A percentile compares a stretch with the other conserved stretches of the same genome.
Conservation (phyloP, 2,888 invertebrate species). For the Liopterus haemorrhoidalis region DNA sequence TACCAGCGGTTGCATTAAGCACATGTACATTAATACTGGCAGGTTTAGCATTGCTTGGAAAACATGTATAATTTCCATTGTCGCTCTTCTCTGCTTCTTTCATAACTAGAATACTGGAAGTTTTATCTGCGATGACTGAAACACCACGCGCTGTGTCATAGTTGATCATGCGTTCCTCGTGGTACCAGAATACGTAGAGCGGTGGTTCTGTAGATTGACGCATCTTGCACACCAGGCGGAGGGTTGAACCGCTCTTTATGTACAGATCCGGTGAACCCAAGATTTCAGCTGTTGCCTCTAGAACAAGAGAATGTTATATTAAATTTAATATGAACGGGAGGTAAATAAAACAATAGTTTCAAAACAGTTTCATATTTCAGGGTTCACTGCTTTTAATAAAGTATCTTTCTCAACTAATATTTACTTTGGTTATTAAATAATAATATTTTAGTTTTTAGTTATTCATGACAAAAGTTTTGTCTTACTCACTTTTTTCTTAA, state of each 20-base stretch:
- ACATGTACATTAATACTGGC: conserved; percentile 65
- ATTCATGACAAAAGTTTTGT: no score
- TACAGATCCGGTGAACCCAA: conserved; percentile 56
- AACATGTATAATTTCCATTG: conserved; percentile 67
- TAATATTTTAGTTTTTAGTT: no score
- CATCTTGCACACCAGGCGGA: conserved; percentile 54
- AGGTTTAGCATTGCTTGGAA: conserved; percentile 59
- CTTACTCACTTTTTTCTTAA: no score
- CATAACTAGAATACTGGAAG: conserved; percentile 62
- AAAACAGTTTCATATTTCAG: no score
- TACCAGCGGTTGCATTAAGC: conserved; percentile 55
- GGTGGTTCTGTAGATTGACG: conserved; percentile 54
- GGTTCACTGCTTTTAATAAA: no score
- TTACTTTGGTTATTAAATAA: no score
- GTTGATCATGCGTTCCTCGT: conserved; percentile 57
- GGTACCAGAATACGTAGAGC: conserved; percentile 57
- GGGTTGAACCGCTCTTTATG: conserved; percentile 53
- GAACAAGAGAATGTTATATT: conserved; percentile 36
- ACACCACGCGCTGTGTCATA: conserved; percentile 53
- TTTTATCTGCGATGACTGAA: conserved; percentile 50
- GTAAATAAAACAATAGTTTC: no score
- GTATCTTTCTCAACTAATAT: no score
- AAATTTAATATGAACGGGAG: no score
- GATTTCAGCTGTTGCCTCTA: conserved; percentile 55
- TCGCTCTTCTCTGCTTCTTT: conserved; percentile 57